Conservation (phyloP, 2,888 invertebrate species). For the Drosophila yooni region DNA sequence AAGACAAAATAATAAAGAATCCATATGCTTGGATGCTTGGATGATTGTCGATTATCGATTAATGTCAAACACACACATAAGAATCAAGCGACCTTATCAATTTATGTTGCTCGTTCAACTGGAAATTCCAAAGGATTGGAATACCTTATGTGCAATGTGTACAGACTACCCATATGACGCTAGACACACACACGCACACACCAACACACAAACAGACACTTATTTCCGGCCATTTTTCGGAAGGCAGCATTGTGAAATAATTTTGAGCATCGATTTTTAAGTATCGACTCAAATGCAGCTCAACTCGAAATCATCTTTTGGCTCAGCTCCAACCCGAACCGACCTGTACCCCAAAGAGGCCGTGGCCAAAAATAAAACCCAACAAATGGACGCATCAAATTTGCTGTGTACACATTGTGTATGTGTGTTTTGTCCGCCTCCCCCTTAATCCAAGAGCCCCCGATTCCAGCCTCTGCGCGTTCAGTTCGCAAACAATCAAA, state of each 20-base stretch:
- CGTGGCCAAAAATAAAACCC: slow-evolving; percentile 10
- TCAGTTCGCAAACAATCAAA: slow-evolving; percentile 65
- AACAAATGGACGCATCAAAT: slow-evolving; percentile 46
- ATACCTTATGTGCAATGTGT: slow-evolving; percentile 23
- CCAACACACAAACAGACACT: slow-evolving; percentile 8
- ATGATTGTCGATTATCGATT: neutral
- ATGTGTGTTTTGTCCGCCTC: neutral
- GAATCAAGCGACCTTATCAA: slow-evolving; percentile 16
- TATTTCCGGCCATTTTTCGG: slow-evolving; percentile 35
- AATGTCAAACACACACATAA: neutral
- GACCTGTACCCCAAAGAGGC: neutral
- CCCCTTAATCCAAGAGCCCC: neutral
- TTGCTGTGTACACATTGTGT: slow-evolving; percentile 7
- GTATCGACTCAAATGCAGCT: slow-evolving; percentile 42
- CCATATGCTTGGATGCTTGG: neutral
- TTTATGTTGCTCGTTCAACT: slow-evolving; percentile 26
- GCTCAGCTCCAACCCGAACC: neutral
- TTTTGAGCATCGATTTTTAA: slow-evolving; percentile 56
- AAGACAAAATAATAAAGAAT: neutral
- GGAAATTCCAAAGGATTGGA: slow-evolving; percentile 28
- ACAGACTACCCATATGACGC: slow-evolving; percentile 4
- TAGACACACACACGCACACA: slow-evolving; percentile 10
- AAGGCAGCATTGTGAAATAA: slow-evolving; percentile 52
- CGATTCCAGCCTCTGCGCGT: neutral
- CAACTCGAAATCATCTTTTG: slow-evolving; percentile 41